Evolutionary conservation across 2,888 invertebrate species (phyloP).

Genomic region (Epirrita christyi): DNA sequence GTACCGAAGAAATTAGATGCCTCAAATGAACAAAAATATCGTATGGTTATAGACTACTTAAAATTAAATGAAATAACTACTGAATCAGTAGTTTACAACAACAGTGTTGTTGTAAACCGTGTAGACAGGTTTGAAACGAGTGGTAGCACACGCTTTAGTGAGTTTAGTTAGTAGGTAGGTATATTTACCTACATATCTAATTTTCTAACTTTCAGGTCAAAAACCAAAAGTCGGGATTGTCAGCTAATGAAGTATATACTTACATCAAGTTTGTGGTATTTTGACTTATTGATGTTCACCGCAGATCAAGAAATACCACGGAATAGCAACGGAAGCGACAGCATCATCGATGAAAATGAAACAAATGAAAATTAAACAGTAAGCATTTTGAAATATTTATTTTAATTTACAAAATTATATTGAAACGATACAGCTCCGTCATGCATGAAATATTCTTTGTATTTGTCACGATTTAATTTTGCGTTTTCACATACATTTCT

Average conservation of each 20-base stretch:
- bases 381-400: conserved; percentile 6
- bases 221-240: conserved; percentile 11
- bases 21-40: too few species aligned
- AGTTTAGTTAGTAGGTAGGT: conserved; percentile 3
- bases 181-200: not conserved
- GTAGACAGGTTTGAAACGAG: too few species aligned
- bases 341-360: conserved; percentile 14
- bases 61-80: too few species aligned
- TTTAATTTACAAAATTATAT: conserved; percentile 16
- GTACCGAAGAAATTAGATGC: too few species aligned
- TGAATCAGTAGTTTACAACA: too few species aligned
- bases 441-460: conserved; percentile 15
- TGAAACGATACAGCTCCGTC: conserved; percentile 17
- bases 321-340: conserved; percentile 13
- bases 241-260: conserved; percentile 9
- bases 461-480: conserved; percentile 19
- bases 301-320: conserved; percentile 20
- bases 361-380: conserved; percentile 16
- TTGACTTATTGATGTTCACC: conserved; percentile 15
- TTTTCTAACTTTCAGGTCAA: conserved; percentile 1
- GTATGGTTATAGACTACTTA: too few species aligned
- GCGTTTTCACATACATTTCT: conserved; percentile 14
- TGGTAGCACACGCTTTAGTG: too few species aligned
- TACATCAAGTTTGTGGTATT: conserved; percentile 14
- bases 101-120: too few species aligned